A percentile compares a stretch with the other conserved stretches of the same genome.
Evolutionary conservation across 2,888 invertebrate species (phyloP).

Genomic region (Polydrusus tereticollis): DNA sequence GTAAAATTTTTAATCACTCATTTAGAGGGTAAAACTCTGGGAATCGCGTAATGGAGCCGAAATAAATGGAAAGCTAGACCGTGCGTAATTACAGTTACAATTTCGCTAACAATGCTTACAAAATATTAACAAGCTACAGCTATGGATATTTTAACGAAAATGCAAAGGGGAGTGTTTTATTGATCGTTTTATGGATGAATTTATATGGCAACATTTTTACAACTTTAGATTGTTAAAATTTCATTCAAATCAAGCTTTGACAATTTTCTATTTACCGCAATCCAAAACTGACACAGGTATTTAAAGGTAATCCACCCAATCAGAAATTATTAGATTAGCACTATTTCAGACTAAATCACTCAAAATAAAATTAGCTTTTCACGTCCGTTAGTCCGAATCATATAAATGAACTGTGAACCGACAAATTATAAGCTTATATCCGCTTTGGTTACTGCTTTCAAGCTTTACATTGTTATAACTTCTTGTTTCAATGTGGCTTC

Average conservation of each 20-base stretch:
- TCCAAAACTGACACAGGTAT: neutral
- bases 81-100: neutral
- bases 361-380: neutral
- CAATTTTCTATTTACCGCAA: no score
- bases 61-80: neutral
- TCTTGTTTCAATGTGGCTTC: conserved; percentile 37
- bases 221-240: no score
- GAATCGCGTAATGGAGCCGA: neutral
- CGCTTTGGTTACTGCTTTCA: conserved; percentile 14
- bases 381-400: conserved; percentile 6
- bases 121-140: conserved; percentile 7
- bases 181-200: no score
- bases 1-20: no score
- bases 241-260: no score
- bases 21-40: neutral
- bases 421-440: conserved; percentile 17
- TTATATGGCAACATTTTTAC: no score
- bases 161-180: no score
- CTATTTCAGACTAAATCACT: neutral
- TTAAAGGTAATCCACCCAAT: neutral
- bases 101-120: conserved; percentile 1
- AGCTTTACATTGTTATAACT: conserved; percentile 31
- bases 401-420: conserved; percentile 18
- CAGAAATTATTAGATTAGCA: neutral
- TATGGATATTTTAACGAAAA: neutral